These are phyloP conservation scores for Chelonus insularis DNA, from an alignment of 1,140 invertebrate species.

Conservation along the genomic window DNA sequence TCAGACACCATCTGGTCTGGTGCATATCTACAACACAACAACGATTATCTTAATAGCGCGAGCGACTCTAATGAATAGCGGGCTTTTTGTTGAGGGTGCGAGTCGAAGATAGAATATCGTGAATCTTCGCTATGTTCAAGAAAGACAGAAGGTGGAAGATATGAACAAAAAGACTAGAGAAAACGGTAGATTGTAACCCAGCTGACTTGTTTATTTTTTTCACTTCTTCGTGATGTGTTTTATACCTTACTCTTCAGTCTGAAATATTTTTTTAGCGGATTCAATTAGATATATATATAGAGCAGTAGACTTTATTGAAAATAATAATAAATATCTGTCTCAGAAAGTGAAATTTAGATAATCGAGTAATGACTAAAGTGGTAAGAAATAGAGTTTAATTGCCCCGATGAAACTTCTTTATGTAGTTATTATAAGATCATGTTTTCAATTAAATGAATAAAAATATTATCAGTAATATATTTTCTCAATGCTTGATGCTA, in stretches of 20 bases:
- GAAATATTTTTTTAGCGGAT: background rate
- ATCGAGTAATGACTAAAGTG: too few relatives aligned
- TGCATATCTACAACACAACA: slow-evolving; percentile 26
- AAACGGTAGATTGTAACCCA: background rate
- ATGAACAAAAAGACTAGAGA: slow-evolving; percentile 6
- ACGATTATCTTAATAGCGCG: slow-evolving; percentile 53
- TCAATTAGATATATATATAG: too few relatives aligned
- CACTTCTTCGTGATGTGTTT: background rate
- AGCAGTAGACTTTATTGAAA: too few relatives aligned
- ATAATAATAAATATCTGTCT: too few relatives aligned
- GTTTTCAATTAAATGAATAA: too few relatives aligned
- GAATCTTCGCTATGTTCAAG: background rate
- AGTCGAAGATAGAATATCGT: slow-evolving; percentile 14
- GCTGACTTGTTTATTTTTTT: background rate
- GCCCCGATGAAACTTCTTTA: too few relatives aligned
- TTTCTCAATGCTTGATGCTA: too few relatives aligned
- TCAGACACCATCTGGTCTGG: slow-evolving; percentile 17
- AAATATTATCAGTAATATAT: too few relatives aligned
- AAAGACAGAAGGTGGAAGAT: slow-evolving; percentile 6
- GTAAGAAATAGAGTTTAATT: too few relatives aligned
- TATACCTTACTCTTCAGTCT: background rate
- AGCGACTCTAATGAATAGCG: slow-evolving; percentile 53
- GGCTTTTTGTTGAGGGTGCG: slow-evolving; percentile 42
- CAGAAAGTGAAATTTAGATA: too few relatives aligned
- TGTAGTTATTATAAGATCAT: too few relatives aligned